Percentiles rank a stretch among this genome's conserved stretches.
These are phyloP conservation scores for Hestina assimilis DNA, from an alignment of 1,140 invertebrate genomes.

Conservation along the genomic window DNA sequence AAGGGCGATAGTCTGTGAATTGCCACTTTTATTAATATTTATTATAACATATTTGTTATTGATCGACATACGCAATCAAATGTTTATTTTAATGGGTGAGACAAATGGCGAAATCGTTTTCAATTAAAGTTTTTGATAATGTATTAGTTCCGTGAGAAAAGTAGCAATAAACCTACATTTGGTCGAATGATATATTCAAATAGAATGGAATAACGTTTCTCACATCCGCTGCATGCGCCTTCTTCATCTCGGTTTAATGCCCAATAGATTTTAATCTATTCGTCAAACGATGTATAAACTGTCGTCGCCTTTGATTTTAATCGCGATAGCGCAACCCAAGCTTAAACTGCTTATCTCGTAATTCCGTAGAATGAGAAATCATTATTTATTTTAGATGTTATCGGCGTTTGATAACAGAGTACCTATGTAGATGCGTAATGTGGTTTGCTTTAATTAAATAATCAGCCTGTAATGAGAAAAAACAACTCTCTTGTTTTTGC, in stretches of 20 bases:
- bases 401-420: slow-evolving; percentile 19
- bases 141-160: slow-evolving; percentile 77
- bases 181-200: slow-evolving; percentile 74
- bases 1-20: too few relatives aligned
- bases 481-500: too few relatives aligned
- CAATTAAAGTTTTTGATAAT: slow-evolving; percentile 72
- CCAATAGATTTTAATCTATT: slow-evolving; percentile 71
- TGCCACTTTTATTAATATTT: too few relatives aligned
- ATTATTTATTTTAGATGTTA: slow-evolving; percentile 36
- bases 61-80: slow-evolving; percentile 40
- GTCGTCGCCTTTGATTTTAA: slow-evolving; percentile 65
- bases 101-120: slow-evolving; percentile 71
- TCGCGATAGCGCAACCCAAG: slow-evolving; percentile 44
- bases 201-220: slow-evolving; percentile 71
- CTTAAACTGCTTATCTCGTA: slow-evolving; percentile 33
- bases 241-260: slow-evolving; percentile 60
- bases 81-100: slow-evolving; percentile 49
- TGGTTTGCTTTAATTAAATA: slow-evolving; percentile 23
- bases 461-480: too few relatives aligned
- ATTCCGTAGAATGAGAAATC: slow-evolving; percentile 29
- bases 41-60: slow-evolving; percentile 15
- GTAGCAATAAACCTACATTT: slow-evolving; percentile 77
- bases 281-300: slow-evolving; percentile 71
- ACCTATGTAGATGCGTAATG: slow-evolving; percentile 9
- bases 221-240: slow-evolving; percentile 71